Evolutionary conservation across 2,888 invertebrate genomes (phyloP).

Genomic region (Camptogramma bilineatum): DNA sequence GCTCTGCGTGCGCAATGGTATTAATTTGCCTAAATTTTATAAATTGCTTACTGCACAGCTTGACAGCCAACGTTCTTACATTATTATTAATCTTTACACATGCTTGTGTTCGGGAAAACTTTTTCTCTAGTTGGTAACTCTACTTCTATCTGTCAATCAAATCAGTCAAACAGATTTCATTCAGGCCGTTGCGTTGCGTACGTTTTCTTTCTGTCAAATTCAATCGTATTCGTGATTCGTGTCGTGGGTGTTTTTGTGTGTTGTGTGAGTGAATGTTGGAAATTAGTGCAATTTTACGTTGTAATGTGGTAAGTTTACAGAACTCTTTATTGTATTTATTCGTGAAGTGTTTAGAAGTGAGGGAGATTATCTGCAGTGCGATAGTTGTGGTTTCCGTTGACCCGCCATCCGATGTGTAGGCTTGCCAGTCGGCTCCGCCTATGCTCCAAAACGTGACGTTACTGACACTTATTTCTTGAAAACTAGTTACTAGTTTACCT

Average conservation of each 20-base stretch:
- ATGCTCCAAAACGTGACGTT: constrained; percentile 61
- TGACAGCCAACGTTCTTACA: no score
- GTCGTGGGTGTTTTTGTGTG: constrained; percentile 72
- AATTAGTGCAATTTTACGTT: constrained; percentile 66
- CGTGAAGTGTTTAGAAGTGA: constrained; percentile 4
- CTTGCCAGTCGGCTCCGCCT: constrained; percentile 75
- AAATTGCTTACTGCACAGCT: no score
- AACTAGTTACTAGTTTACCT: constrained; percentile 23
- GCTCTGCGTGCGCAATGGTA: no score
- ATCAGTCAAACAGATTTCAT: constrained; percentile 32
- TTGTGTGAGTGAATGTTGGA: constrained; percentile 79
- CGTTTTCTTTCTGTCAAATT: constrained; percentile 53
- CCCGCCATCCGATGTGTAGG: constrained; percentile 78
- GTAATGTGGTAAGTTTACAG: constrained; percentile 78
- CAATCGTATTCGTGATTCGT: constrained; percentile 59
- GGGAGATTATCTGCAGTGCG: constrained; percentile 2
- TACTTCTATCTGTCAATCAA: constrained; percentile 46
- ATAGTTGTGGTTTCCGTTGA: constrained; percentile 66
- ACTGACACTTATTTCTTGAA: constrained; percentile 25
- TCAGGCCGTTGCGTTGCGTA: constrained; percentile 21
- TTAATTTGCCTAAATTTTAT: no score
- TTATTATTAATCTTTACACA: no score
- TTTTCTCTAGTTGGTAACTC: constrained; percentile 9
- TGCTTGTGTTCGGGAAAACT: not conserved
- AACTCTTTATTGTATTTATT: constrained; percentile 18